Evolutionary conservation across 1,140 invertebrate species (phyloP), one percentile per base, ranked within the genome.

Genomic region (Condylostylus longicornis): DNA sequence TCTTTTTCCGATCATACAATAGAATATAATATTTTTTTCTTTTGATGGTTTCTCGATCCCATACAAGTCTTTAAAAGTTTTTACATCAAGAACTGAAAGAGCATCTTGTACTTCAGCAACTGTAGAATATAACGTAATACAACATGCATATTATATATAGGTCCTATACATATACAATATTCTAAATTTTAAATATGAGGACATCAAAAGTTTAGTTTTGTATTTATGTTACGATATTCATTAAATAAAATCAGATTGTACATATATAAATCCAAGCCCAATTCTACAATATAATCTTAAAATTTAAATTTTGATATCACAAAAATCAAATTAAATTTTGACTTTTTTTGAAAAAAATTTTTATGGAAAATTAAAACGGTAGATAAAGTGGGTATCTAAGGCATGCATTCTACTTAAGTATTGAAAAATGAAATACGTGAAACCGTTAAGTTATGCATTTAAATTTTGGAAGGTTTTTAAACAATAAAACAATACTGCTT

Each of bases 1-100:
- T 42, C 74, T 66, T 46, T 53, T 70, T 35, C 74, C 75, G 37
- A 64, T 64, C 56, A 59, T 69, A 42, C 75, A 77, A 36, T 70
- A 71, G 34, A 76, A 62, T 41, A 77, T 69, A 2, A 77, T 67
- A 47, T 69, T 65, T 25, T 66, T 68, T 18, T 70, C 51, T 35
- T 63, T 47, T 7, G 47, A 40, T 0, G 74, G 74, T 45, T 75
- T 75, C n/a, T 57, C 37, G 37, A 53, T 58, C 5, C 57, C 46
- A 43, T 62, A 71, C 45, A 51, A 62, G 3, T 56, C 23, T 21
- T 61, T 46, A 44, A 72, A 72, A 17, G 48, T 48, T 14, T 66
- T 37, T 1, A 53, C 42, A 0, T 53, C 44, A 7, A 61, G 22
- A 22, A 40, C 54, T 14, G 34, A 32, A 1, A 66, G 44, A 27